Conservation (phyloP, 2,888 invertebrate genomes). For the Drosophila subquinaria region DNA sequence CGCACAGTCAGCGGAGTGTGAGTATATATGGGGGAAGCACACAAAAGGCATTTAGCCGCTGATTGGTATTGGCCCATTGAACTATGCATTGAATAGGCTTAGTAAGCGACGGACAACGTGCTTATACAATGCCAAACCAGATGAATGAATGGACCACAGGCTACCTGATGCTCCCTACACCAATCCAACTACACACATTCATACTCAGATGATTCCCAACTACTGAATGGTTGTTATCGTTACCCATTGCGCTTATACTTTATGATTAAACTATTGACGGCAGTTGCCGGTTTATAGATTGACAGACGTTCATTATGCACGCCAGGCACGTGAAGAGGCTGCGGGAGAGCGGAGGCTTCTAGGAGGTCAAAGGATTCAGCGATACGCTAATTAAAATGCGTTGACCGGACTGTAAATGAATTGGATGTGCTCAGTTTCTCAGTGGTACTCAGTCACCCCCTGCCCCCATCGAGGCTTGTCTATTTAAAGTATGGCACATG, state of each 20-base stretch:
- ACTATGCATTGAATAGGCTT: conserved; percentile 64
- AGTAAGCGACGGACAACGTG: conserved; percentile 25
- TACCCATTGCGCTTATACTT: conserved; percentile 61
- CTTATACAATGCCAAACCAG: conserved; percentile 27
- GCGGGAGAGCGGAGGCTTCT: not conserved
- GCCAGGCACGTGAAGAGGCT: conserved; percentile 22
- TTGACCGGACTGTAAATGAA: conserved; percentile 52
- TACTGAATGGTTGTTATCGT: conserved; percentile 67
- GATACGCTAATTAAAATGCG: conserved; percentile 73
- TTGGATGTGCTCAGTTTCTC: conserved; percentile 22
- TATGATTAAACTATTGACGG: conserved; percentile 78
- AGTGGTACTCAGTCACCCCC: not conserved
- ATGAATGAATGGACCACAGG: conserved; percentile 50
- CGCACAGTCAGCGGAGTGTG: conserved; percentile 16
- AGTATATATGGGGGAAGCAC: conserved; percentile 13
- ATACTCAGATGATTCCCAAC: conserved; percentile 14
- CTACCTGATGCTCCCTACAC: conserved; percentile 26
- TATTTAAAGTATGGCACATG: conserved; percentile 39
- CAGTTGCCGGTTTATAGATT: conserved; percentile 53
- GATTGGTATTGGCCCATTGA: conserved; percentile 72
- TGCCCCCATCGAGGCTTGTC: conserved; percentile 17
- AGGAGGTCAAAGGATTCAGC: conserved; percentile 47
- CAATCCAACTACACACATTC: not conserved
- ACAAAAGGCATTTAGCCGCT: conserved; percentile 76
- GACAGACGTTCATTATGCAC: conserved; percentile 67